Conservation (phyloP, 2,113 vertebrate species). For the Urocolius indicus region DNA sequence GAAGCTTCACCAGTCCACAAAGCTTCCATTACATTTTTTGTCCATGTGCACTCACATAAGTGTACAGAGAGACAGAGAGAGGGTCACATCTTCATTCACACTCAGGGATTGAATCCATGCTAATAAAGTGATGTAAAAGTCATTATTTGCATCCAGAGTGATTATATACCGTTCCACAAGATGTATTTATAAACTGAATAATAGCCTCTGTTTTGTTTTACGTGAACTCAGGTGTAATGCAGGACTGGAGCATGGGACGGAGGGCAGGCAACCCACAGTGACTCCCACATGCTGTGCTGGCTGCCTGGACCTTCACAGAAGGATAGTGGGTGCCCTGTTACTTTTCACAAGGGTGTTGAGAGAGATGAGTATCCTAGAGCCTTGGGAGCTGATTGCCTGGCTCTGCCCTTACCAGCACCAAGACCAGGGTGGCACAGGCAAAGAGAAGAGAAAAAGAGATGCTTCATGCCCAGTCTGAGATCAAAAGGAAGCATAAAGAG, state of each 20-base stretch:
- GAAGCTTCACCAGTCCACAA: neutral
- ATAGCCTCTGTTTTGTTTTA: neutral
- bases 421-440: neutral
- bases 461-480: neutral
- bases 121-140: neutral
- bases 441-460: neutral
- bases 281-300: rapidly evolving
- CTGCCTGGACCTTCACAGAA: neutral
- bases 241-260: neutral
- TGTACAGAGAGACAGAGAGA: neutral
- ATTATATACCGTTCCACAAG: neutral
- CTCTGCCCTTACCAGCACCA: neutral
- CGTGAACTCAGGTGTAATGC: neutral
- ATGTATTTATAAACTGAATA: neutral
- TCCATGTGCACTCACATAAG: neutral
- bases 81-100: neutral
- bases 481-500: neutral
- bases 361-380: neutral
- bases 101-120: neutral
- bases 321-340: neutral
- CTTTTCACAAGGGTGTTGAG: neutral
- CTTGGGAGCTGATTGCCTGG: rapidly evolving
- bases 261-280: neutral
- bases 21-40: neutral
- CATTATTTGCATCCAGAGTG: neutral